phyloP scores from a whole-genome alignment of 2,888 invertebrate species.

The Arenicola marina region DNA sequence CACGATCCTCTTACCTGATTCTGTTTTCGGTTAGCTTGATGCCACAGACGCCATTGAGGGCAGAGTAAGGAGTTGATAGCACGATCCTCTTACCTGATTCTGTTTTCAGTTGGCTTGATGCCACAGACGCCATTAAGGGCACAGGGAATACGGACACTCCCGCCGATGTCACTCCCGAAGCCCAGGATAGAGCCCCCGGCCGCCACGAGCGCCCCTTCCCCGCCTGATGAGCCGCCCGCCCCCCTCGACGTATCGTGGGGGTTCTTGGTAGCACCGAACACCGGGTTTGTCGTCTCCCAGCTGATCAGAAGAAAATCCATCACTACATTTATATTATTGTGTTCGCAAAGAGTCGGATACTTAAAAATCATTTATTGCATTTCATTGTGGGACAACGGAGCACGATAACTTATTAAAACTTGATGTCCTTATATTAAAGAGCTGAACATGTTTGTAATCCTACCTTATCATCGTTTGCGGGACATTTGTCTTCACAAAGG shows the following conservation, averaged over 20 bases:
- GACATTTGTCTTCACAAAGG: conserved; percentile 63
- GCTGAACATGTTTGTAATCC: neutral
- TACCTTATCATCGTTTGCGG: conserved; percentile 54
- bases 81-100: no score
- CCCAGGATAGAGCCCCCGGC: conserved; percentile 61
- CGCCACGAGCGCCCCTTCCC: conserved; percentile 61
- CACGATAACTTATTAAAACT: no score
- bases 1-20: no score
- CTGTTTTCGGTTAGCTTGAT: no score
- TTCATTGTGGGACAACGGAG: no score
- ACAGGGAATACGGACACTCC: conserved; percentile 64
- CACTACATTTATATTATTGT: neutral
- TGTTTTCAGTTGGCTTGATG: conserved; percentile 60
- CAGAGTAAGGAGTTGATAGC: no score
- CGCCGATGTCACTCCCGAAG: conserved; percentile 63
- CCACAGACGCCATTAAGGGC: conserved; percentile 63
- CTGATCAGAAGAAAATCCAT: conserved; percentile 11
- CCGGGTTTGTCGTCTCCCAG: conserved; percentile 29
- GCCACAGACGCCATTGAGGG: no score
- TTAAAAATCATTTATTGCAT: neutral
- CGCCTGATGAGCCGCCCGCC: conserved; percentile 64
- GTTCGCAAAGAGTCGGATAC: neutral
- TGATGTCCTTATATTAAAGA: no score
- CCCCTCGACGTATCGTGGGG: conserved; percentile 54
- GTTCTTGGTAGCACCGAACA: conserved; percentile 59